Conservation (phyloP, 2,888 invertebrate genomes). For the Agrotis clavis region DNA sequence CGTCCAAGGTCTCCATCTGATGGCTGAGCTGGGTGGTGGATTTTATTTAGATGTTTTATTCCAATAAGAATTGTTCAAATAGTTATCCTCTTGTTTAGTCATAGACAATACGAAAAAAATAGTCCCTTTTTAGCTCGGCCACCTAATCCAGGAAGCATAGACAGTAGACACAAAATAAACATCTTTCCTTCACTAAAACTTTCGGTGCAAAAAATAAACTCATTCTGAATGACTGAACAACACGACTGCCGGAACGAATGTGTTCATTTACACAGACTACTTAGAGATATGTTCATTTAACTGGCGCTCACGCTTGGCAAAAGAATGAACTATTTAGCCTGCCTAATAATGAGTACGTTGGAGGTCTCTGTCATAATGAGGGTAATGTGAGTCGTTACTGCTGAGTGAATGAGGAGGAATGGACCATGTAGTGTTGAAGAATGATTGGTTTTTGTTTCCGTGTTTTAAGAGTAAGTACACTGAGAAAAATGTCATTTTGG, state of each 20-base stretch:
- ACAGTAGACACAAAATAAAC: not conserved
- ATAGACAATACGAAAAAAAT: too few species aligned
- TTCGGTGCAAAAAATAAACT: constrained; percentile 22
- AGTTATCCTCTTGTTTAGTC: too few species aligned
- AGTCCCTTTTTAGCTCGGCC: too few species aligned
- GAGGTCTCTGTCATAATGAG: constrained; percentile 8
- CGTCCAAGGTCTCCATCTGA: too few species aligned
- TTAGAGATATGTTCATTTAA: too few species aligned
- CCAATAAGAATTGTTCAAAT: too few species aligned
- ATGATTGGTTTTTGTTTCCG: constrained; percentile 9
- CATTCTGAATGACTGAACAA: constrained; percentile 1
- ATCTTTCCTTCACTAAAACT: not conserved
- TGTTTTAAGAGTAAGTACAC: not conserved
- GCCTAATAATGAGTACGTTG: constrained; percentile 1
- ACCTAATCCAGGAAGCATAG: not conserved
- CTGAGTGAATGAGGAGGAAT: not conserved
- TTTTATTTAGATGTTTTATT: too few species aligned
- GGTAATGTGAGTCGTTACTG: constrained; percentile 4
- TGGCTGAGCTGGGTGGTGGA: too few species aligned
- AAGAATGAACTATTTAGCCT: constrained; percentile 11
- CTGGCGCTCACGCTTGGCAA: constrained; percentile 9
- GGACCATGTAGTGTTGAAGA: not conserved
- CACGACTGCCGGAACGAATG: constrained; percentile 25
- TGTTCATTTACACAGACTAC: too few species aligned
- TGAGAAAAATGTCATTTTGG: too few species aligned